Base-by-base conservation (phyloP, 37 sponge, comb jelly and placozoan species). In the Spongilla lacustris region DNA sequence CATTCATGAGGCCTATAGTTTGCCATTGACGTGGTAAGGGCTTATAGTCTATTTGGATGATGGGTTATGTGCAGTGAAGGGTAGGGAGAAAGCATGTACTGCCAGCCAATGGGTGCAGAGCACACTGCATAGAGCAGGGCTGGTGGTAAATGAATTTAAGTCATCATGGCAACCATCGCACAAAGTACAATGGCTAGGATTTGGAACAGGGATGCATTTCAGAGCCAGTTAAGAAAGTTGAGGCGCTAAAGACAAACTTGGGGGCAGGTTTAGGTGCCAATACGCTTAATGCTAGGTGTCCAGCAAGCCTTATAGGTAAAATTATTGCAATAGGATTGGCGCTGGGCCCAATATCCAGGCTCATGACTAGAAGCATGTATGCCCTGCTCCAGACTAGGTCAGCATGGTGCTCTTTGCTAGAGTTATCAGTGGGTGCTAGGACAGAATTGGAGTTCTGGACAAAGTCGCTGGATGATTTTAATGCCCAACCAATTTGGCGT, bases 1-100 rank as follows among this genome's bases (percentile, higher is more conserved):
- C 76, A 66, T 41, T 84, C 25, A 6, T 85, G 2, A 68, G 83
- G 46, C 81, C 81, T 21, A 1, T 84, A 66, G 70, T 90, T 13
- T 25, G 37, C 2, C 67, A 69, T 48, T 80, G 80, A 74, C 26
- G 87, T 36, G 35, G 46, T 30, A 1, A 69, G 19, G 87, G 87
- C 26, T 23, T 23, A 38, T 79, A n/a, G 0, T 86, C 6, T 86
- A 86, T 70, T 29, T 86, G 22, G 87, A 86, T 79, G 74, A 86
- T 73, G 87, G 87, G 21, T 67, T 85, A 30, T 13, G 49, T 49
- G 75, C 33, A 9, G 86, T 41, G 23, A 41, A 21, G 9, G 28
- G 68, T 25, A 2, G 33, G 41, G 33, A 34, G 22, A 10, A 30
- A 23, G 36, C 50, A 30, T 36, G 3, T 36, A 75, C 24, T 36